phyloP scores from a whole-genome alignment of 2,113 vertebrate species.

The Conger conger region DNA sequence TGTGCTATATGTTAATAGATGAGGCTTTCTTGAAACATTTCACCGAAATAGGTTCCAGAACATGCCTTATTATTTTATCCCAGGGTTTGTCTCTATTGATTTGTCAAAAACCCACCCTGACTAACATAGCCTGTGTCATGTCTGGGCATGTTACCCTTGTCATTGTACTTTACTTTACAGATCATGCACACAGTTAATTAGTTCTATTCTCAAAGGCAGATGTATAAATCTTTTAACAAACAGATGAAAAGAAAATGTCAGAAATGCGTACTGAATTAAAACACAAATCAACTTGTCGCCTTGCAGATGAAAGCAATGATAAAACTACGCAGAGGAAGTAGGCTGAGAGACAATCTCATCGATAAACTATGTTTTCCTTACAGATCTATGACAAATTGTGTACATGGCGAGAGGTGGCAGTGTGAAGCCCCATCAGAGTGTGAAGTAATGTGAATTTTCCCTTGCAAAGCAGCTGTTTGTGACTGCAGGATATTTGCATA shows the following conservation, averaged over 20 bases:
- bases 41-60: neutral
- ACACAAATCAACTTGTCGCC: neutral
- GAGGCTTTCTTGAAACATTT: neutral
- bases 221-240: neutral
- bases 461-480: slow-evolving; percentile 9
- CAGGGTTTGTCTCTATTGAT: neutral
- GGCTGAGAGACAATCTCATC: neutral
- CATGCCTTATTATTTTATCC: neutral
- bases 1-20: neutral
- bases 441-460: neutral
- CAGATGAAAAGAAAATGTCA: neutral
- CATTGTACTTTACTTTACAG: neutral
- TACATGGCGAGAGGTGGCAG: neutral
- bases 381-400: neutral
- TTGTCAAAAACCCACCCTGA: neutral
- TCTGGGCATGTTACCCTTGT: neutral
- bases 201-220: neutral
- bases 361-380: neutral
- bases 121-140: neutral
- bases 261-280: neutral
- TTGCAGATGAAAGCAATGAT: neutral
- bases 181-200: neutral
- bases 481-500: neutral
- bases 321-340: neutral
- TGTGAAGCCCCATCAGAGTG: neutral